Evolutionary conservation across 2,113 vertebrate genomes (phyloP).

Genomic region (Accipiter virgatus): DNA sequence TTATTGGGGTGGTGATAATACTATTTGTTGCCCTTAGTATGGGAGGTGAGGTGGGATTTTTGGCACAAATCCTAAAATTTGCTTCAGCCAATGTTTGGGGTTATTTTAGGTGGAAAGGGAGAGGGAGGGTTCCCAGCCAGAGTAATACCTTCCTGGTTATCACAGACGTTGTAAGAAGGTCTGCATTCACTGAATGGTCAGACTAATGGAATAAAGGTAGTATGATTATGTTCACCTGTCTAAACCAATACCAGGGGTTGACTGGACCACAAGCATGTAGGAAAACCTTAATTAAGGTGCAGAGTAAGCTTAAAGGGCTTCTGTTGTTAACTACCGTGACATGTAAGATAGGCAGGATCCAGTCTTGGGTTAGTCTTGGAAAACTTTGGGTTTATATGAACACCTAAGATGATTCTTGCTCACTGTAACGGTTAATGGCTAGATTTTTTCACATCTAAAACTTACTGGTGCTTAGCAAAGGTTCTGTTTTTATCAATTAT

Average conservation of each 20-base stretch:
- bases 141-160: background rate
- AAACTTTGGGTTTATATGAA: background rate
- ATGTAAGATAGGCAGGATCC: background rate
- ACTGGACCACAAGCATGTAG: background rate
- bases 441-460: background rate
- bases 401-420: background rate
- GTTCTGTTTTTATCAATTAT: background rate
- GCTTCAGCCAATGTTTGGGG: background rate
- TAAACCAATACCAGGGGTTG: background rate
- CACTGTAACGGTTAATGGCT: background rate
- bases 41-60: background rate
- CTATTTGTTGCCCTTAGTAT: background rate
- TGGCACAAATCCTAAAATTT: background rate
- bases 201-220: background rate
- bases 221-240: background rate
- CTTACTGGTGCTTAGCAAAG: background rate
- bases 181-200: background rate
- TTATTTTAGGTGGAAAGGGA: background rate
- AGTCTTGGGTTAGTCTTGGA: background rate
- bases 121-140: background rate
- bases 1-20: background rate
- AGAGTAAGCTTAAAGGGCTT: background rate
- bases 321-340: background rate
- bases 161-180: accelerated
- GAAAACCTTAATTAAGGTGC: background rate